Evolutionary conservation across 2,113 vertebrate genomes (phyloP).

Genomic region (Albula goreensis): DNA sequence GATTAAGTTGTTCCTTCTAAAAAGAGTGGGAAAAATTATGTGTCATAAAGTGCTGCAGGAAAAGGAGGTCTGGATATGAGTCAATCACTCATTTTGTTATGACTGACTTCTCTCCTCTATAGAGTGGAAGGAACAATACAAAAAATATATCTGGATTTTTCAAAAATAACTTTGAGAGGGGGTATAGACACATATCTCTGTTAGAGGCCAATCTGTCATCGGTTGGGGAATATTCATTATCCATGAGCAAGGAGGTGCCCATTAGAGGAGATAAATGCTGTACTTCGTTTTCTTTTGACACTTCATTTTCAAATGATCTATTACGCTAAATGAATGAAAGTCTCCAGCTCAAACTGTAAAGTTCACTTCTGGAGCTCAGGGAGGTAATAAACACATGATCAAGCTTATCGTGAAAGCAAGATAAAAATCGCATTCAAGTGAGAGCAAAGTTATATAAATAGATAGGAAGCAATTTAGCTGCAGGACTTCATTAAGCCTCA

Average conservation of each 20-base stretch:
- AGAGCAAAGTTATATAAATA: neutral
- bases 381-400: neutral
- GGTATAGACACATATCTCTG: neutral
- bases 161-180: neutral
- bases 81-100: neutral
- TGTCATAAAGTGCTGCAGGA: neutral
- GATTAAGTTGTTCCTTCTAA: too few relatives aligned
- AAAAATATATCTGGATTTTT: neutral
- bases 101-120: neutral
- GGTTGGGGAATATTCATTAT: constrained; percentile 6
- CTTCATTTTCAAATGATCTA: neutral
- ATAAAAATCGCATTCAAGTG: neutral
- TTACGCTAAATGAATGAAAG: neutral
- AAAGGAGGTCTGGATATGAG: neutral
- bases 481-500: neutral
- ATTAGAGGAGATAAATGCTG: constrained; percentile 10
- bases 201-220: constrained; percentile 1
- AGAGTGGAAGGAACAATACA: neutral
- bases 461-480: neutral
- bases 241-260: neutral
- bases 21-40: neutral
- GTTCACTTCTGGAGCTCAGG: neutral
- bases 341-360: neutral
- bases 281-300: neutral
- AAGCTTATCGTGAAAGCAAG: neutral